phyloP scores from a whole-genome alignment of 2,113 vertebrate species.

The Odobenus rosmarus region DNA sequence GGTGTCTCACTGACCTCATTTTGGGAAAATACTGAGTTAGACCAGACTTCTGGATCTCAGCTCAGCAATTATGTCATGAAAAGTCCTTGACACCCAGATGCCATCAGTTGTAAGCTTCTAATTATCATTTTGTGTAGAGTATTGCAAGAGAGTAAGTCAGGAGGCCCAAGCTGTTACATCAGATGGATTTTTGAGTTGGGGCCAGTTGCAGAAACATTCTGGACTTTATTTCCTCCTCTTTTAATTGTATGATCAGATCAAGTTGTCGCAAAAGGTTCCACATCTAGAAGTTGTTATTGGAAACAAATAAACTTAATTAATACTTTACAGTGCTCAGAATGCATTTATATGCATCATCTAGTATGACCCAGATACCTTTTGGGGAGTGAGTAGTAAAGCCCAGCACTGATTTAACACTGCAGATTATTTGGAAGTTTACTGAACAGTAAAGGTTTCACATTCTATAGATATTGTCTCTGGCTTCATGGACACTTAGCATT shows the following conservation, averaged over 20 bases:
- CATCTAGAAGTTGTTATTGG: neutral
- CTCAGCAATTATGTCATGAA: neutral
- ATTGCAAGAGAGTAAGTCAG: neutral
- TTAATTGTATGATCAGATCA: neutral
- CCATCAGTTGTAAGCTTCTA: neutral
- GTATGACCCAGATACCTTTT: neutral
- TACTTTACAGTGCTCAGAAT: neutral
- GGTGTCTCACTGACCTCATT: neutral
- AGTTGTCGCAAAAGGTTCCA: neutral
- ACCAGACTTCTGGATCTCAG: neutral
- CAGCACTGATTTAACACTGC: neutral
- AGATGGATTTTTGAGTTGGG: neutral
- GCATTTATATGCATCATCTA: neutral
- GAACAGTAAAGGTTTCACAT: neutral
- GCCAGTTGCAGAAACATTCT: neutral
- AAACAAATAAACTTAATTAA: slow-evolving; percentile 5
- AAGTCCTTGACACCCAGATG: neutral
- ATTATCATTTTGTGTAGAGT: neutral
- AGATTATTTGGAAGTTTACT: neutral
- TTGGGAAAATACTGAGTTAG: neutral
- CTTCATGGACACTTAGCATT: neutral
- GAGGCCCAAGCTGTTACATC: neutral
- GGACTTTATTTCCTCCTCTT: neutral
- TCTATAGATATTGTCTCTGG: neutral
- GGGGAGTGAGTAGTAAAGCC: neutral